Base-by-base conservation (phyloP, 2,113 vertebrate species). In the Pachypanchax playfairii region DNA sequence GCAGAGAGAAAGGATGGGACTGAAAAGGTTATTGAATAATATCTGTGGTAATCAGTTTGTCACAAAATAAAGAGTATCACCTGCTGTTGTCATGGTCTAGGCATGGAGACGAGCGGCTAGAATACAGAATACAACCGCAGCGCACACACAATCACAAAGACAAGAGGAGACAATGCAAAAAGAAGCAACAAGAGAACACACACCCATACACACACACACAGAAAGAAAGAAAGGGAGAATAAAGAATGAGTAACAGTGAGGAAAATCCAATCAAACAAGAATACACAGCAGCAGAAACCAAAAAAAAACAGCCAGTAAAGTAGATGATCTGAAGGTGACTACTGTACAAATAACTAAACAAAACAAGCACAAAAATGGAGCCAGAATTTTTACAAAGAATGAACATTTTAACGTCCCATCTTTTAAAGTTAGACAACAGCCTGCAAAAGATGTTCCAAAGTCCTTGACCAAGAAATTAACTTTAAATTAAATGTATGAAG, bases 61-160 rank as follows among this genome's bases (percentile, higher is more conserved):
- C 61, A 54, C 58, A 77, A 81, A 77, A 56, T 86, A 84, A 91
- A 89, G 75, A 93, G 81, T 77, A 92, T 98, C 96, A 98, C 96
- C 96, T 98, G 96, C 96, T 95, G 94, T 95, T 95, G 95, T 98
- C 96, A 93, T 94, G 93, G 86, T 98, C 96, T 93, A 97, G 93
- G 93, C 92, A 97, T 87, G 96, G 95, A 93, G 96, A 96, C 81
- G 94, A 87, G 85, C 65, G 93, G 93, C 96, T 98, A 95, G 85
- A 94, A 87, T n/a, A 94, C 82, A 95, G 89, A 94, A 94, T 81
- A 94, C 86, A 94, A 93, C 87, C 93, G 82, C 47, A 36, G 85
- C 86, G 92, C 73, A 69, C 55, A 63, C 53, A 74, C 67, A 54
- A 87, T 52, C 77, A 79, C 80, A 89, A 58, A 77, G 47, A 26